These are phyloP conservation scores for Beroe forskalii DNA, from an alignment of 37 sponge, comb jelly and placozoan genomes.

Conservation along the genomic window DNA sequence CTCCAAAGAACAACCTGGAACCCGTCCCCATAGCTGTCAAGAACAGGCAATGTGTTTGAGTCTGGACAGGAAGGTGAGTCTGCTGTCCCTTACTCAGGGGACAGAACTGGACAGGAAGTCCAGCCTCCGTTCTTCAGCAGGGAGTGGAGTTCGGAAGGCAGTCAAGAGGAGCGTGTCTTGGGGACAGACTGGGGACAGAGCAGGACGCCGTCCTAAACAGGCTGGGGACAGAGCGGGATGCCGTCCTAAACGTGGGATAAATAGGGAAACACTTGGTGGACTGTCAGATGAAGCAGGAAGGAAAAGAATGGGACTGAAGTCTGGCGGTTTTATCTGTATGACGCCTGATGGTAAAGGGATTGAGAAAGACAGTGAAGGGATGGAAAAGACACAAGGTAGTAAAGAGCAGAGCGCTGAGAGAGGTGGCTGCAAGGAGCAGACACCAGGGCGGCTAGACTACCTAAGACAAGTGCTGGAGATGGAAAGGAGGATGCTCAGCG, in stretches of 20 bases:
- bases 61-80: no score
- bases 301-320: background rate
- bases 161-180: background rate
- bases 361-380: background rate
- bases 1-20: no score
- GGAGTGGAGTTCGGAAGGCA: background rate
- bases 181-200: background rate
- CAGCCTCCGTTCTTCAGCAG: background rate
- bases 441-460: background rate
- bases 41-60: no score
- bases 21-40: no score
- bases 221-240: background rate
- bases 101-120: background rate
- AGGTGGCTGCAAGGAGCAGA: no score
- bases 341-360: no score
- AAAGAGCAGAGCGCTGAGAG: no score
- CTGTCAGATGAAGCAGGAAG: background rate
- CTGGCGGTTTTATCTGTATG: no score
- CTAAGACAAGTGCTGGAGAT: background rate
- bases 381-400: background rate
- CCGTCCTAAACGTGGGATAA: no score
- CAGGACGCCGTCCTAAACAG: background rate
- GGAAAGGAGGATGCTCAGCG: conserved; percentile 40
- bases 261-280: background rate
- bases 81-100: background rate